These are phyloP conservation scores for Hippotragus niger DNA, from an alignment of 2,113 vertebrate species.

Conservation along the genomic window DNA sequence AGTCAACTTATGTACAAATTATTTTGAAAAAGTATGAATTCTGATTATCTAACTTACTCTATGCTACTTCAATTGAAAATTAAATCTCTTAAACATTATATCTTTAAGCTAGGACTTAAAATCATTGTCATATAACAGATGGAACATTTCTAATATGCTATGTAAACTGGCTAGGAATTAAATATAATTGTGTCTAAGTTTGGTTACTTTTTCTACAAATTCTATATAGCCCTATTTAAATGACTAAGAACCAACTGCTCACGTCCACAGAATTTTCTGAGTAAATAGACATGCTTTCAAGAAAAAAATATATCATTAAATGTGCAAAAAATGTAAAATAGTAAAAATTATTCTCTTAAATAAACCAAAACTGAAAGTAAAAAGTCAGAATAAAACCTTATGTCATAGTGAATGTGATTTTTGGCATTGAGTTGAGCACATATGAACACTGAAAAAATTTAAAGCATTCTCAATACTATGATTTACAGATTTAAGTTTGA, in stretches of 20 bases:
- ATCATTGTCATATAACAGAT: not conserved
- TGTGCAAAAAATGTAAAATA: not conserved
- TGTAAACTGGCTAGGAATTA: not conserved
- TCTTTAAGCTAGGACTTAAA: not conserved
- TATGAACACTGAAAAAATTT: not conserved
- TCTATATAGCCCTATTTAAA: not conserved
- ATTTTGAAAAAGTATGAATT: not conserved
- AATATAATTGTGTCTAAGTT: not conserved
- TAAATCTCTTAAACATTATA: slow-evolving; percentile 10
- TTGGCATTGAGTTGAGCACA: not conserved
- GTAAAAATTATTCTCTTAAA: not conserved
- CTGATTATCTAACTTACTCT: not conserved
- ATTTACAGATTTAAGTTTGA: not conserved
- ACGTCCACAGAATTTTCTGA: not conserved
- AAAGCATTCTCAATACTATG: not conserved
- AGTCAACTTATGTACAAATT: not conserved
- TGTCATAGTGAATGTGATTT: not conserved
- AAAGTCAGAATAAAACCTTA: not conserved
- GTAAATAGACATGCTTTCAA: not conserved
- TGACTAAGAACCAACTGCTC: not conserved
- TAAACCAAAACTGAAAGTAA: not conserved
- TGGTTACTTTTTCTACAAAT: not conserved
- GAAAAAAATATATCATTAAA: not conserved
- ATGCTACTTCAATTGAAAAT: not conserved
- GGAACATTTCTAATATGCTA: not conserved